Percentiles rank a stretch among this genome's conserved stretches.
phyloP scores from a whole-genome alignment of 2,888 invertebrate genomes.

The Bimastos eiseni region DNA sequence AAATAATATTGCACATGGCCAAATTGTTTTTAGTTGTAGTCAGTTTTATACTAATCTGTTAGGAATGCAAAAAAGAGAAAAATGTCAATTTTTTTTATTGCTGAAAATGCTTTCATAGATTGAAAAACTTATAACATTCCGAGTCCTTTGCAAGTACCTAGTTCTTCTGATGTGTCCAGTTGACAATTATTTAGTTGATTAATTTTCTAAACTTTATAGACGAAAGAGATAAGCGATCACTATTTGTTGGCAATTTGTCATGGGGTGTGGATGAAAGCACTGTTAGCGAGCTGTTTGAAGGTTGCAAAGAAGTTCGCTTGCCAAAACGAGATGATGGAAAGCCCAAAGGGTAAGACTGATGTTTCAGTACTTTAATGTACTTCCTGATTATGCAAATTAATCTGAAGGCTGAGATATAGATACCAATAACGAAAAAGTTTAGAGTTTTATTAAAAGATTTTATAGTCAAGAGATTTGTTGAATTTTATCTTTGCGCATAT shows the following conservation, averaged over 20 bases:
- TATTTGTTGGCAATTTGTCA: conserved; percentile 28
- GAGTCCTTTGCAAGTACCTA: too few relatives aligned
- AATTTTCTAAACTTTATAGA: background rate
- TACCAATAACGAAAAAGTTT: too few relatives aligned
- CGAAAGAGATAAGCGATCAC: background rate
- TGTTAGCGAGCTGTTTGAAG: background rate
- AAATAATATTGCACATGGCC: too few relatives aligned
- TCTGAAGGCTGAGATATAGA: background rate
- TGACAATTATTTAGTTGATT: background rate
- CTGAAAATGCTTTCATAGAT: too few relatives aligned
- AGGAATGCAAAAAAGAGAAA: too few relatives aligned
- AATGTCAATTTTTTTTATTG: too few relatives aligned
- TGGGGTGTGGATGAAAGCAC: background rate
- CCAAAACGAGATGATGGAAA: conserved; percentile 17
- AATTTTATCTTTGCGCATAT: background rate
- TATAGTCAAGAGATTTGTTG: too few relatives aligned
- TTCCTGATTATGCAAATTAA: background rate
- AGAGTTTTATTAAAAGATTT: too few relatives aligned
- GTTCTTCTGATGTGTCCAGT: too few relatives aligned
- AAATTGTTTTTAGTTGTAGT: too few relatives aligned
- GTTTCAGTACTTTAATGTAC: background rate
- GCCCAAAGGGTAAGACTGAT: background rate
- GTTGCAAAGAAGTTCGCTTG: background rate
- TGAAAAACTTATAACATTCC: too few relatives aligned
- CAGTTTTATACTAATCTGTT: too few relatives aligned